Base-by-base conservation (phyloP, 2,113 vertebrate genomes). In the Sapajus apella region DNA sequence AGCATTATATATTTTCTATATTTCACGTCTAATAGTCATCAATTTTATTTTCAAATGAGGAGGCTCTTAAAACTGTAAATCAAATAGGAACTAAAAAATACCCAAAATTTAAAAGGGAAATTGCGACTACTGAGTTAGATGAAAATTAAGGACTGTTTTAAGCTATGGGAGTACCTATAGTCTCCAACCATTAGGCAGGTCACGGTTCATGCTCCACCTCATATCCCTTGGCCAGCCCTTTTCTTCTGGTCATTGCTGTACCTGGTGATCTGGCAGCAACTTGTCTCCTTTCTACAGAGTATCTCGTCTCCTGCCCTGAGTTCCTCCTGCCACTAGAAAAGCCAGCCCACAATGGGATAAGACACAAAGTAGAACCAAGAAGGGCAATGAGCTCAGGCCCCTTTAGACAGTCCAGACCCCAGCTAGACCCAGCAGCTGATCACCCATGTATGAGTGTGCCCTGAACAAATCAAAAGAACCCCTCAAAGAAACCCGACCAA, bases 141-240 rank as follows among this genome's bases (percentile, higher is more conserved):
- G 10, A 50, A 27, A 21, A 37, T 14, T 27, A 64, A 85, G 8
- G 18, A 32, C 23, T 32, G 21, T 11, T 82, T 92, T 11, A 25
- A 84, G 70, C 10, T 30, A 2, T 21, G 4, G 43, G 55, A 47
- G 18, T 13, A 5, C 25, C 35, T 1, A 8, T 0, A 12, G 70
- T 5, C 27, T 30, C 55, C 5, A 4, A 0, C 52, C 43, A 11
- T 0, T 17, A 37, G 43, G 21, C 4, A 47, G 13, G 23, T 47
- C 25, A 20, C 1, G 5, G 10, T 55, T 30, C 30, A n/a, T 35
- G 2, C 75, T 30, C 43, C 13, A 43, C 23, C 5, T 76, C 11
- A 25, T 27, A 37, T 35, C 21, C 20, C 14, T 8, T 10, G 56
- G 12, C 2, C 55, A 43, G 37, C 55, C 18, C 56, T 85, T 23